phyloP scores from a whole-genome alignment of 2,888 invertebrate species.

The Oscheius onirici region DNA sequence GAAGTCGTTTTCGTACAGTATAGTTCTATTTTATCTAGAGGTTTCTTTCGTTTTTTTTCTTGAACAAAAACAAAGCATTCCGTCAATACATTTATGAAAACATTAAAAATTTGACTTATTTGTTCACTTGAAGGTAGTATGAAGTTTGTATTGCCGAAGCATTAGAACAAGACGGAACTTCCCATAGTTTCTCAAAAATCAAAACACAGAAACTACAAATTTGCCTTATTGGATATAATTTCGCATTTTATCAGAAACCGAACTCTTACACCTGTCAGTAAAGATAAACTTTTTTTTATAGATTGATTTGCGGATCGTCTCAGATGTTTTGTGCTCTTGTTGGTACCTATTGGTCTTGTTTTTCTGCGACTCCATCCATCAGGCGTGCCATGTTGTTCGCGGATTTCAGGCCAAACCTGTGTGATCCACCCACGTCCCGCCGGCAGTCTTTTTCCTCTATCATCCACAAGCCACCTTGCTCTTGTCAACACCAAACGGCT shows the following conservation, averaged over 20 bases:
- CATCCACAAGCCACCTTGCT: slow-evolving; percentile 27
- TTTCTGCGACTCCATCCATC: slow-evolving; percentile 26
- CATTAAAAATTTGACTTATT: too few species aligned
- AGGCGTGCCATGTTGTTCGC: slow-evolving; percentile 34
- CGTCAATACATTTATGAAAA: too few species aligned
- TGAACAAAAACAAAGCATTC: too few species aligned
- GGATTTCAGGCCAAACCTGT: slow-evolving; percentile 33
- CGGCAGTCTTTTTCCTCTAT: slow-evolving; percentile 22
- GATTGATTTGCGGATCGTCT: too few species aligned
- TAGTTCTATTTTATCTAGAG: too few species aligned
- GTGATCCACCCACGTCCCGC: slow-evolving; percentile 32
- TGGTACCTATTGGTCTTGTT: slow-evolving; percentile 20
- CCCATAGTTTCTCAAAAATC: too few species aligned
- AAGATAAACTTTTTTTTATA: background rate
- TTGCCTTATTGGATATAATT: too few species aligned
- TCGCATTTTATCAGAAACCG: background rate
- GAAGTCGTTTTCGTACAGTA: background rate
- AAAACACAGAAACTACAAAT: too few species aligned
- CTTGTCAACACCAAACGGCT: slow-evolving; percentile 29
- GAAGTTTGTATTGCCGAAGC: too few species aligned
- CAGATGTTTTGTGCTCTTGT: background rate
- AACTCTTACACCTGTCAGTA: background rate
- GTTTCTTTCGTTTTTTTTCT: too few species aligned
- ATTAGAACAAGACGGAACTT: too few species aligned
- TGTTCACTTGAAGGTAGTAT: too few species aligned